Percentiles rank a stretch among this genome's conserved stretches.
Conservation (phyloP, 2,797 vertebrate species). For the Rhincodon typus region DNA sequence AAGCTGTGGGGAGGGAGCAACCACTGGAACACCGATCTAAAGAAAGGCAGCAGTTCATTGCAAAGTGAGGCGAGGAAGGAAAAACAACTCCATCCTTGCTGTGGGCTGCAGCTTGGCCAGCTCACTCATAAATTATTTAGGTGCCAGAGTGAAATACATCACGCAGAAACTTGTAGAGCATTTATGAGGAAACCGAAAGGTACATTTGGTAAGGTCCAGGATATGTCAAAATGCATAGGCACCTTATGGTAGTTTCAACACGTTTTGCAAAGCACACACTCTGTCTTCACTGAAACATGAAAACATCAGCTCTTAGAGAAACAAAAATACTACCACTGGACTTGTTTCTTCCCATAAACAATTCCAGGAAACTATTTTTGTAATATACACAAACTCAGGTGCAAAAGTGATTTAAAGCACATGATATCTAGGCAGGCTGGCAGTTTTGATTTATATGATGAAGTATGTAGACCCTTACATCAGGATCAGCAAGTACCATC, state of each 20-base stretch:
- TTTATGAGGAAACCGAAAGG: conserved; percentile 30
- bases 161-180: conserved; percentile 6
- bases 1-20: too few relatives aligned
- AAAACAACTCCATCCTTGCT: background rate
- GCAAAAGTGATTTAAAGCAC: conserved; percentile 30
- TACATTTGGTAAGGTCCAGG: conserved; percentile 20
- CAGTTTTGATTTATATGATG: background rate
- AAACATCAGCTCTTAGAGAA: background rate
- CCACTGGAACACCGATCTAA: background rate
- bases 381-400: conserved; percentile 21
- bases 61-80: background rate
- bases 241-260: conserved; percentile 9
- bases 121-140: conserved; percentile 14
- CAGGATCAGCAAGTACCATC: conserved; percentile 4
- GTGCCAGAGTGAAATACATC: background rate
- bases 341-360: conserved; percentile 11
- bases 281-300: background rate
- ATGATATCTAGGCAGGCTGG: background rate
- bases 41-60: conserved; percentile 24
- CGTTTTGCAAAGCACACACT: background rate
- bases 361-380: conserved; percentile 34
- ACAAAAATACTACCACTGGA: background rate
- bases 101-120: background rate
- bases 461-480: background rate
- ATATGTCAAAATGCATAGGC: background rate